Base-by-base conservation (phyloP, 2,113 vertebrate species). In the Eublepharis macularius region DNA sequence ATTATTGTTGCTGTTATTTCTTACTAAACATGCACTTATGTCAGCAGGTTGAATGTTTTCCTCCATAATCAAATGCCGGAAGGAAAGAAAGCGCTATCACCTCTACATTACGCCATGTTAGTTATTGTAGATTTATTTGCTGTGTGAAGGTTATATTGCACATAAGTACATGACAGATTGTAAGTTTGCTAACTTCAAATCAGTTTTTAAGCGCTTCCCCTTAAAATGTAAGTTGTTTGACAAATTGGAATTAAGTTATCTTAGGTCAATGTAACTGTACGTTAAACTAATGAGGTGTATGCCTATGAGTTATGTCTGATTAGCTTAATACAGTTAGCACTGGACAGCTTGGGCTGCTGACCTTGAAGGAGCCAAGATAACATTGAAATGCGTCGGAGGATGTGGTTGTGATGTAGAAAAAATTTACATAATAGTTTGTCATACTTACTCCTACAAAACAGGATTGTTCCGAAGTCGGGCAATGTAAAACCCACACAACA, bases 281-380 rank as follows among this genome's bases (percentile, higher is more conserved):
- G 87, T 94, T 94, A 94, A 95, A 95, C 90, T 96, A 90, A 94
- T 94, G 89, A 96, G 94, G 87, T 94, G 92, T 92, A 92, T 88
- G 90, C 88, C 91, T 94, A 84, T 90, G 92, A 90, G 93, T 92
- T 90, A 95, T 92, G 86, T 92, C 81, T 94, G 94, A 95, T 95
- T 91, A 95, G 91, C 92, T 94, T 94, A 94, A 94, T 93, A 91
- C 80, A 92, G 89, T 78, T 90, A 95, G 93, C 82, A 90, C 94
- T 93, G 89, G 87, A 93, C 88, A 95, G 93, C 93, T 94, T 94
- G 92, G 93, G 92, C 90, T 93, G 87, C 86, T 92, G 93, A 95
- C 92, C 92, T 93, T 95, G 91, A 93, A 95, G 91, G 91, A 95
- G 85, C 92, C 89, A 82, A 95, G 93, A 95, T 95, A 95, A 94